Percentiles rank a stretch among this genome's conserved stretches.
Conservation (phyloP, 2,888 invertebrate species). For the Hypomecis atomaria region DNA sequence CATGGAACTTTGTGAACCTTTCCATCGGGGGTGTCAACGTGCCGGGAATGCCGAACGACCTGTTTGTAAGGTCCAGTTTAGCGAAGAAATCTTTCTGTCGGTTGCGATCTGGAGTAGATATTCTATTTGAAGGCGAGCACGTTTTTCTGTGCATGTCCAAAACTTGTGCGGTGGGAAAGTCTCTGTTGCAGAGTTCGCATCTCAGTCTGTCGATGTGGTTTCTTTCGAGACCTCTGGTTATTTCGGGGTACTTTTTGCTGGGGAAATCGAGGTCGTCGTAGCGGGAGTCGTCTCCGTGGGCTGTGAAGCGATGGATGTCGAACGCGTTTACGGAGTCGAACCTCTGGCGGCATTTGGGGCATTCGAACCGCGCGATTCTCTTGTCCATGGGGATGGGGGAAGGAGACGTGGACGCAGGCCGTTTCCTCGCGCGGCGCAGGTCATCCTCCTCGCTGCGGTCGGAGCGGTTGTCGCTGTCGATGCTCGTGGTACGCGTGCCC, state of each 20-base stretch:
- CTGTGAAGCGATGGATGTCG: conserved; percentile 88
- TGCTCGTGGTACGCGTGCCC: conserved; percentile 72
- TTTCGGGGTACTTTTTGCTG: conserved; percentile 90
- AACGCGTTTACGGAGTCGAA: conserved; percentile 90
- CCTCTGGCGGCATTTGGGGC: conserved; percentile 88
- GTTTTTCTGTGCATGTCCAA: conserved; percentile 87
- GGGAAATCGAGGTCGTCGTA: conserved; percentile 92
- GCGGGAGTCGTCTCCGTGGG: conserved; percentile 85
- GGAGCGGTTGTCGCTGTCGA: conserved; percentile 84
- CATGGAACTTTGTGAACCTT: conserved; percentile 74
- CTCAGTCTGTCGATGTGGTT: conserved; percentile 83
- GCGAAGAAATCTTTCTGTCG: conserved; percentile 92
- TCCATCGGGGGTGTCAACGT: conserved; percentile 77
- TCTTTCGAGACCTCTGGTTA: conserved; percentile 89
- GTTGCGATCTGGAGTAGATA: conserved; percentile 83
- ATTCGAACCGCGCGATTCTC: conserved; percentile 83
- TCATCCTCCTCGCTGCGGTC: conserved; percentile 82
- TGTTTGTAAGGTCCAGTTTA: conserved; percentile 90
- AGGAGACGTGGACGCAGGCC: conserved; percentile 73
- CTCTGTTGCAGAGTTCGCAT: conserved; percentile 88
- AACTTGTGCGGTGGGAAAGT: conserved; percentile 89
- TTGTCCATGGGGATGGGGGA: conserved; percentile 72
- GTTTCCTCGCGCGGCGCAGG: conserved; percentile 65
- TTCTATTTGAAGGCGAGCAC: conserved; percentile 68
- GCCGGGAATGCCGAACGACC: conserved; percentile 83